A percentile compares a stretch with the other conserved stretches of the same genome.
Evolutionary conservation across 2,888 invertebrate genomes (phyloP).

Genomic region (Rotaria magnacalcarata): DNA sequence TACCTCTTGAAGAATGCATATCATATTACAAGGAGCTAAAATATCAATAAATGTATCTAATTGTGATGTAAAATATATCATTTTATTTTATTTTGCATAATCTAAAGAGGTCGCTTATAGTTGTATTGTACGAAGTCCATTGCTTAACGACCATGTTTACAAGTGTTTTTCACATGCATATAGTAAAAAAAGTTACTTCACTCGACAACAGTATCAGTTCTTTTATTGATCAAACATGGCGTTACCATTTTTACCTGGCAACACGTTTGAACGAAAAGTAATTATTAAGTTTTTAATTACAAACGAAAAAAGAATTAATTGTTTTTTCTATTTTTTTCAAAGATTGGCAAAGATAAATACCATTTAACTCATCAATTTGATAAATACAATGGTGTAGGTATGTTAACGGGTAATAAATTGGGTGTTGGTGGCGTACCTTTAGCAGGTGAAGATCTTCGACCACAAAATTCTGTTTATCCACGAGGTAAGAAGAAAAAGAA

Average conservation of each 20-base stretch:
- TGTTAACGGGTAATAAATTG: constrained; percentile 66
- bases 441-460: constrained; percentile 62
- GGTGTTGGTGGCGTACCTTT: constrained; percentile 65
- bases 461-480: constrained; percentile 70
- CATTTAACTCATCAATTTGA: constrained; percentile 47
- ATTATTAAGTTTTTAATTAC: background rate
- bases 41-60: background rate
- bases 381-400: constrained; percentile 53
- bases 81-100: no score
- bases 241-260: constrained; percentile 46
- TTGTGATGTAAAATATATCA: no score
- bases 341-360: constrained; percentile 42
- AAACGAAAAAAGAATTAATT: background rate
- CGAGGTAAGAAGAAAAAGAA: constrained; percentile 61
- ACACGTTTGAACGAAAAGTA: constrained; percentile 45
- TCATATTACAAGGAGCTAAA: background rate
- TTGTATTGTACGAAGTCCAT: background rate
- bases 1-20: background rate
- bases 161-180: constrained; percentile 16
- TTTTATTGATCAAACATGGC: constrained; percentile 39
- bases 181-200: constrained; percentile 6
- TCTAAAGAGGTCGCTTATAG: background rate
- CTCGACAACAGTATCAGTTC: constrained; percentile 9
- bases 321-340: background rate
- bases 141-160: constrained; percentile 22